phyloP scores from a whole-genome alignment of 2,797 vertebrate species.

The Spinus olivaceus region DNA sequence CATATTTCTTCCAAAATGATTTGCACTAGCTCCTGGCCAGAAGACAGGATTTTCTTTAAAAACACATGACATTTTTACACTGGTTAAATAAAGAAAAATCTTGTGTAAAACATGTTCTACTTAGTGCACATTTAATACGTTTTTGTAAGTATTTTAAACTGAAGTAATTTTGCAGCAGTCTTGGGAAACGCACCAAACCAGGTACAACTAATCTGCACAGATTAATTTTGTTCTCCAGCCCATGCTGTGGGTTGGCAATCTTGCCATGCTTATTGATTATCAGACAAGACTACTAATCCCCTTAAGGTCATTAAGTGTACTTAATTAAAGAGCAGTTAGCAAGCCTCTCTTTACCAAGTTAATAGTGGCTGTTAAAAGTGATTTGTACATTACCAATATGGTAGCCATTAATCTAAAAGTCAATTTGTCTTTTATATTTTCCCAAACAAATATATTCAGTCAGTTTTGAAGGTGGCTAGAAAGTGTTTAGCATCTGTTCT shows the following conservation, averaged over 20 bases:
- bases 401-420: constrained; percentile 76
- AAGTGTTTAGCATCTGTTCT: background rate
- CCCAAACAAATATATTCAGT: constrained; percentile 72
- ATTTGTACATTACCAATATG: constrained; percentile 87
- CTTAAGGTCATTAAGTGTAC: constrained; percentile 97
- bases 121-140: background rate
- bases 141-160: background rate
- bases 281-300: constrained; percentile 94
- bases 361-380: constrained; percentile 91
- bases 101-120: background rate
- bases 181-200: constrained; percentile 43
- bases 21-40: background rate
- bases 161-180: constrained; percentile 28
- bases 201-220: constrained; percentile 68
- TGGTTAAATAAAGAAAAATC: background rate
- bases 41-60: background rate
- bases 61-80: background rate
- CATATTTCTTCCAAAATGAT: background rate
- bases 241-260: constrained; percentile 74
- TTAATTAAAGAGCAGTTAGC: constrained; percentile 99
- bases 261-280: constrained; percentile 91
- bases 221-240: constrained; percentile 73
- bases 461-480: background rate
- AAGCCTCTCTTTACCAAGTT: constrained; percentile 90
- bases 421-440: constrained; percentile 79